Evolutionary conservation across 2,797 vertebrate species (phyloP).

Genomic region (Mormyrus proboscirostris): DNA sequence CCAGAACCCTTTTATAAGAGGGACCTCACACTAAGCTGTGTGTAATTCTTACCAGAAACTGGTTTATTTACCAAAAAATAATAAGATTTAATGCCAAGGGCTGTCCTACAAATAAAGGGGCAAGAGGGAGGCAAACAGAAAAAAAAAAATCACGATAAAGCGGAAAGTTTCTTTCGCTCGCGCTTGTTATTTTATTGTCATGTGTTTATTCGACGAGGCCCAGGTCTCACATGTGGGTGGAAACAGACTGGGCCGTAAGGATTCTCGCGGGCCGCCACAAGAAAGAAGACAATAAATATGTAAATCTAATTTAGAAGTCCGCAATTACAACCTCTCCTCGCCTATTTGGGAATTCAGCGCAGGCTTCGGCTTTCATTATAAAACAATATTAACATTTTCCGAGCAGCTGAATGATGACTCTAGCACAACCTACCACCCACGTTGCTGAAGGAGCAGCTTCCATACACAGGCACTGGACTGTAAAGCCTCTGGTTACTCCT

Average conservation of each 20-base stretch:
- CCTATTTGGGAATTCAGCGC: constrained; percentile 76
- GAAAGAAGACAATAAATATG: constrained; percentile 73
- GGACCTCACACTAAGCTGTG: constrained; percentile 75
- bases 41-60: constrained; percentile 76
- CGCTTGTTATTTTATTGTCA: constrained; percentile 58
- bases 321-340: constrained; percentile 70
- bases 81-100: constrained; percentile 72
- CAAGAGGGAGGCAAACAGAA: constrained; percentile 44
- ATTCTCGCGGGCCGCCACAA: constrained; percentile 33
- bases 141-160: constrained; percentile 23
- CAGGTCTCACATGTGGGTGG: constrained; percentile 36
- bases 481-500: constrained; percentile 89
- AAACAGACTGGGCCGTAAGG: constrained; percentile 21
- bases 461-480: constrained; percentile 90
- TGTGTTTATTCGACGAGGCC: constrained; percentile 55
- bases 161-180: constrained; percentile 48
- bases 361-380: constrained; percentile 79
- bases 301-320: constrained; percentile 79
- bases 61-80: constrained; percentile 77
- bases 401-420: constrained; percentile 90
- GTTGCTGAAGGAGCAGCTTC: constrained; percentile 89
- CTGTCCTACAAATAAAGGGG: constrained; percentile 66
- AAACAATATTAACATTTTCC: constrained; percentile 97
- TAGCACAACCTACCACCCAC: constrained; percentile 97
- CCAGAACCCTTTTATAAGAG: constrained; percentile 66